phyloP scores from a whole-genome alignment of 2,113 vertebrate species.

The Phalacrocorax brasilianus region DNA sequence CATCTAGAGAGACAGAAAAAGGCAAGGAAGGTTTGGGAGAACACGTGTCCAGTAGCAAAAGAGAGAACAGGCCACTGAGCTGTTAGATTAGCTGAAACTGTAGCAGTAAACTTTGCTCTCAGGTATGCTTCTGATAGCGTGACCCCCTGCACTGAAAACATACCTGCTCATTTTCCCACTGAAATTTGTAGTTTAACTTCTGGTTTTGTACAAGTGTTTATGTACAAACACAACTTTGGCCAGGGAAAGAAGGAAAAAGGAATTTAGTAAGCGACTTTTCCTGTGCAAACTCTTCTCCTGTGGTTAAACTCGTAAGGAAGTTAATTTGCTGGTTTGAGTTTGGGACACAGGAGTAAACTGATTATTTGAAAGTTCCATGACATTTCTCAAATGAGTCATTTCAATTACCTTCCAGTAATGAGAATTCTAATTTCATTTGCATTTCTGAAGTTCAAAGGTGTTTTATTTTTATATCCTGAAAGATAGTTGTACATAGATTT shows the following conservation, averaged over 20 bases:
- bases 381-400: background rate
- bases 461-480: background rate
- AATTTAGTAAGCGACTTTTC: background rate
- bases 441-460: background rate
- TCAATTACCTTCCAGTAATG: background rate
- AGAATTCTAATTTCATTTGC: background rate
- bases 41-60: background rate
- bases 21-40: background rate
- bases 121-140: background rate
- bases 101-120: background rate
- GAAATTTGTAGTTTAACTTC: background rate
- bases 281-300: background rate
- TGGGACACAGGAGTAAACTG: background rate
- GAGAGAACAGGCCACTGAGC: background rate
- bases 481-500: background rate
- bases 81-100: background rate
- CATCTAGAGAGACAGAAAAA: background rate
- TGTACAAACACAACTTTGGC: background rate
- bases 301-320: background rate
- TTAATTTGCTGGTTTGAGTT: background rate
- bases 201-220: background rate
- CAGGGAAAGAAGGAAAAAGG: background rate
- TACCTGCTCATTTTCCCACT: background rate
- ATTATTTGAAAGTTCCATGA: background rate
- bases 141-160: background rate